phyloP scores from a whole-genome alignment of 30 jellyfish, hydroid and myxozoan species.

The Hydractinia symbiolongicarpus region DNA sequence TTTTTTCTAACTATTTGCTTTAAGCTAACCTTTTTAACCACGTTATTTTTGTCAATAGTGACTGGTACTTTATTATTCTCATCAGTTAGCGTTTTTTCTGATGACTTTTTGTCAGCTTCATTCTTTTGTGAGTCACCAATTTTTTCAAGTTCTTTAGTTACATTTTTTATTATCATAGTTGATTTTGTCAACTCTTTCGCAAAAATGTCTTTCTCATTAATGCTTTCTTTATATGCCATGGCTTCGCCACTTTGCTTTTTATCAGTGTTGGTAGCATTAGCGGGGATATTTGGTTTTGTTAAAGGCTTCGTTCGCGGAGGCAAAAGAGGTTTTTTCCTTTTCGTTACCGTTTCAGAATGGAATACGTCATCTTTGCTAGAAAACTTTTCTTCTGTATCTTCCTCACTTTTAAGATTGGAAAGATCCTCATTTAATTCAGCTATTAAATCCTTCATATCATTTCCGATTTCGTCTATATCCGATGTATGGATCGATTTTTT shows the following conservation, averaged over 20 bases:
- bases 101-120: too few relatives aligned
- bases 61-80: not conserved
- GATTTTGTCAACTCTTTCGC: too few relatives aligned
- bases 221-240: too few relatives aligned
- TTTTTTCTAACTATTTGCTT: constrained; percentile 42
- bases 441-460: constrained; percentile 20
- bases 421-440: constrained; percentile 25
- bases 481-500: not conserved
- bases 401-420: not conserved
- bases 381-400: not conserved
- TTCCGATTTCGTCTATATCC: constrained; percentile 29
- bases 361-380: not conserved
- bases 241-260: too few relatives aligned
- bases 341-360: not conserved
- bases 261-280: too few relatives aligned
- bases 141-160: too few relatives aligned
- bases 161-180: too few relatives aligned
- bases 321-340: not conserved
- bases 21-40: constrained; percentile 11
- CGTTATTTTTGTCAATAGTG: not conserved
- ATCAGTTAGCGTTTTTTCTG: too few relatives aligned
- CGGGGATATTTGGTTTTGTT: not conserved
- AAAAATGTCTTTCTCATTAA: too few relatives aligned
- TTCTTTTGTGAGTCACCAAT: too few relatives aligned
- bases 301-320: not conserved